A percentile compares a stretch with the other conserved stretches of the same genome.
Evolutionary conservation across 2,797 vertebrate species (phyloP).

Genomic region (Hipposideros larvatus): DNA sequence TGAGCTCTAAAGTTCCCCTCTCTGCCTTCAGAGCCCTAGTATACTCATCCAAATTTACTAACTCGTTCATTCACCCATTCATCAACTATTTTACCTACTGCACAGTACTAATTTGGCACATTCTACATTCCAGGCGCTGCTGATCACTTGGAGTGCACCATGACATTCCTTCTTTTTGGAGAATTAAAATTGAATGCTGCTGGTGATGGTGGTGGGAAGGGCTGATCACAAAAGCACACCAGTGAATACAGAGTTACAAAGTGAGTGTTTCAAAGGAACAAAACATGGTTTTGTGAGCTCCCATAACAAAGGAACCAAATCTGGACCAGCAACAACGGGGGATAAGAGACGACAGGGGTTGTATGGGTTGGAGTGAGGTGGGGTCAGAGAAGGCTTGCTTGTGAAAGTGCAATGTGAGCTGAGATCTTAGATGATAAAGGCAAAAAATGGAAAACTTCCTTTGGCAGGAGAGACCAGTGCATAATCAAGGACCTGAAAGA

Average conservation of each 20-base stretch:
- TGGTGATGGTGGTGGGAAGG: no score
- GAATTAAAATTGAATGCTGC: background rate
- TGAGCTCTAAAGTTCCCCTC: background rate
- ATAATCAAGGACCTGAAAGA: background rate
- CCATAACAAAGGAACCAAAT: background rate
- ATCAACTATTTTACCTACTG: background rate
- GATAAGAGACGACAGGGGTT: background rate
- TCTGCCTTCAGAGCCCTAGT: background rate
- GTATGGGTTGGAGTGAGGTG: background rate
- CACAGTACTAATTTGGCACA: background rate
- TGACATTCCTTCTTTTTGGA: background rate
- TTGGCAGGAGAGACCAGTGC: background rate
- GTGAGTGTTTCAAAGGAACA: background rate
- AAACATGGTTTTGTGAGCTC: background rate
- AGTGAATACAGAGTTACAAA: background rate
- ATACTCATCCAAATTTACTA: conserved; percentile 25
- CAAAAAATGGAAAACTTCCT: background rate
- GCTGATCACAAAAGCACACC: background rate
- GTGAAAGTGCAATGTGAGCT: background rate
- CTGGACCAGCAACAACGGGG: background rate
- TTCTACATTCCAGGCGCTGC: background rate
- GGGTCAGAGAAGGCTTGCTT: background rate
- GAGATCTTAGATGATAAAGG: background rate
- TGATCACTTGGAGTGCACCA: background rate
- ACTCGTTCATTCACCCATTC: background rate